Conservation (phyloP, 2,797 vertebrate genomes). For the Pseudochirops cupreus region DNA sequence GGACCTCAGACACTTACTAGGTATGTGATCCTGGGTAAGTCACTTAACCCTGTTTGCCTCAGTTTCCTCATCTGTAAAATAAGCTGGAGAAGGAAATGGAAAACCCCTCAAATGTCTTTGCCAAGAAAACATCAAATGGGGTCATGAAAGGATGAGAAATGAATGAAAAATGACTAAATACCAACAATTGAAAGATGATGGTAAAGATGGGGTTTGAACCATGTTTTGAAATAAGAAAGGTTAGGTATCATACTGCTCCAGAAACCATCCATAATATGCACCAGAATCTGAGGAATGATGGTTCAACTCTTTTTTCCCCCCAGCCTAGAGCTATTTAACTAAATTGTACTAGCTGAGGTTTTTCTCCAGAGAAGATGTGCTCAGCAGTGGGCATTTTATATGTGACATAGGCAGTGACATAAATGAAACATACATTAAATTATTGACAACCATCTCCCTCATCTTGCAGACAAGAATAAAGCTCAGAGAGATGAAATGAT, state of each 20-base stretch:
- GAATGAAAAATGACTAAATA: neutral
- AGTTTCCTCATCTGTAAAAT: neutral
- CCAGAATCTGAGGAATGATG: neutral
- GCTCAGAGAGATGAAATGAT: neutral
- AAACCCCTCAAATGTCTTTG: neutral
- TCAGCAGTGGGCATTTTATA: neutral
- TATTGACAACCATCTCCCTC: neutral
- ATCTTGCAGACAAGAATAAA: neutral
- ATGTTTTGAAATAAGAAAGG: neutral
- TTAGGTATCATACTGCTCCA: neutral
- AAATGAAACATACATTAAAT: neutral
- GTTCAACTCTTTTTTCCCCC: neutral
- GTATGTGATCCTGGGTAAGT: too few species aligned
- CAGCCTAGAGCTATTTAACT: neutral
- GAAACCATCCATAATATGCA: neutral
- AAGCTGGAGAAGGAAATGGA: neutral
- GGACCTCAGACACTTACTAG: too few species aligned
- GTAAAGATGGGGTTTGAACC: neutral
- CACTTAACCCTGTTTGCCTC: neutral
- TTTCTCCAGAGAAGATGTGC: neutral
- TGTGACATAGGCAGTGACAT: neutral
- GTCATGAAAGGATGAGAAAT: neutral
- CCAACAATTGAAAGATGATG: neutral
- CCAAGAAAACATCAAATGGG: neutral
- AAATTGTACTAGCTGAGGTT: neutral